These are phyloP conservation scores for Dendrolimus houi DNA, from an alignment of 2,888 invertebrate species.

Conservation along the genomic window DNA sequence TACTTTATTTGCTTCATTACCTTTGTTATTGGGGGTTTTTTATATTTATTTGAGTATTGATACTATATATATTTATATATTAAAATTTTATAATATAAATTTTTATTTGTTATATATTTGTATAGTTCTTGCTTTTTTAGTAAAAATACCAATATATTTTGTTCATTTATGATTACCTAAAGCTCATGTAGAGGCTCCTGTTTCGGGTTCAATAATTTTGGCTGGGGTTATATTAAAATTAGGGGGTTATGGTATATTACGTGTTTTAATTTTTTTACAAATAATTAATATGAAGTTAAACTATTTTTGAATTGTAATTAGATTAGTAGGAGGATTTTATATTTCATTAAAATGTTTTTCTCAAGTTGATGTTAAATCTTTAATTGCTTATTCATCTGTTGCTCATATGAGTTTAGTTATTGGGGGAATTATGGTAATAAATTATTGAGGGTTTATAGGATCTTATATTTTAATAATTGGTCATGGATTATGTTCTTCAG, in stretches of 20 bases:
- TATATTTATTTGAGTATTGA: too few relatives aligned
- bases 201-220: conserved; percentile 84
- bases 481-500: conserved; percentile 80
- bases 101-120: too few relatives aligned
- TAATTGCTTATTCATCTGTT: conserved; percentile 86
- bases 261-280: conserved; percentile 67
- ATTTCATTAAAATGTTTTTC: conserved; percentile 81
- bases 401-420: conserved; percentile 82
- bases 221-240: conserved; percentile 84
- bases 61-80: too few relatives aligned
- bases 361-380: conserved; percentile 81
- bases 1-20: too few relatives aligned
- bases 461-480: conserved; percentile 78
- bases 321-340: conserved; percentile 75
- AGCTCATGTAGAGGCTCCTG: conserved; percentile 85
- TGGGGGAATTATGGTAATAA: conserved; percentile 74
- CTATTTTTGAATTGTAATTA: conserved; percentile 71
- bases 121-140: too few relatives aligned
- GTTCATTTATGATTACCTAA: conserved; percentile 32
- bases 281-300: conserved; percentile 61
- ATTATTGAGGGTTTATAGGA: conserved; percentile 69
- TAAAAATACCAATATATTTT: too few relatives aligned
- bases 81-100: too few relatives aligned
- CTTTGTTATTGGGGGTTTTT: too few relatives aligned
- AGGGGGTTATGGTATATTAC: conserved; percentile 82